Conservation (phyloP, 2,888 invertebrate species). For the Taphrorychus bicolor region DNA sequence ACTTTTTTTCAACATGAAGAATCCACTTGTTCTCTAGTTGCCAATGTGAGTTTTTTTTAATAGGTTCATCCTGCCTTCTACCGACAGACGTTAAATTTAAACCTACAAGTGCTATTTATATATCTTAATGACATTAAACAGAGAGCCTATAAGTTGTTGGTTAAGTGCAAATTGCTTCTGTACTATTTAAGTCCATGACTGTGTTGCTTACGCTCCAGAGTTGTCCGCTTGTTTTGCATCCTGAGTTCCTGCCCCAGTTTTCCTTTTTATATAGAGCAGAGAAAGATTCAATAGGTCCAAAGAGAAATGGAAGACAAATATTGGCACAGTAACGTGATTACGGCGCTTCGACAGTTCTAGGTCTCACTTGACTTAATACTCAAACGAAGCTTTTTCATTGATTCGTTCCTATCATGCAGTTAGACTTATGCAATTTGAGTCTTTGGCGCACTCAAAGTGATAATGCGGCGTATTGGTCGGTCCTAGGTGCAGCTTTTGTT, state of each 20-base stretch:
- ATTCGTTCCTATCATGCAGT: not conserved
- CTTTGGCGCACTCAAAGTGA: too few species aligned
- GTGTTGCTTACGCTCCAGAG: not conserved
- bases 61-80: constrained; percentile 8
- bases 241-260: constrained; percentile 3
- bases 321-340: constrained; percentile 24
- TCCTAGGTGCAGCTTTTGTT: not conserved
- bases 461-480: not conserved
- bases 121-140: constrained; percentile 17
- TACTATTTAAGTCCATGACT: not conserved
- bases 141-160: not conserved
- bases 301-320: constrained; percentile 10
- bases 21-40: not conserved
- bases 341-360: not conserved
- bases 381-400: not conserved
- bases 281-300: too few species aligned
- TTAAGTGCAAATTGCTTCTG: not conserved
- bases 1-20: not conserved
- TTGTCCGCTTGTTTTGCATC: not conserved
- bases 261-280: too few species aligned
- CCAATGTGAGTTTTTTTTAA: constrained; percentile 6
- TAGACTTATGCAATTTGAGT: too few species aligned
- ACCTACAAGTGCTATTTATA: constrained; percentile 21
- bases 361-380: not conserved
- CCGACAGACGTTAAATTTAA: constrained; percentile 13